phyloP scores from a whole-genome alignment of 2,888 invertebrate species.

The Lasioglossum morio region DNA sequence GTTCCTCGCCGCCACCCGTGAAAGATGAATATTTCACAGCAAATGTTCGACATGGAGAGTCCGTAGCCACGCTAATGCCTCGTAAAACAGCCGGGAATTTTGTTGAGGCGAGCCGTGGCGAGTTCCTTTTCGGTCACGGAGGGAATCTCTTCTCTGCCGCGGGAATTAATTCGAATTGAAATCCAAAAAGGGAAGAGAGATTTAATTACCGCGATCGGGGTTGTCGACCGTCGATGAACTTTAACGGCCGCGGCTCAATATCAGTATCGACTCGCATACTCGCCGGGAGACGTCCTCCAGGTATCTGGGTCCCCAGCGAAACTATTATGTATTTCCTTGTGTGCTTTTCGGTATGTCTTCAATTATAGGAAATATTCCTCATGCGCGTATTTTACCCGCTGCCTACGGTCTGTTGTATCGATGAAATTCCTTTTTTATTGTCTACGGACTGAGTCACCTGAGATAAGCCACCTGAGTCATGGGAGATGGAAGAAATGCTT shows the following conservation, averaged over 20 bases:
- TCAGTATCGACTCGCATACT: slow-evolving; percentile 22
- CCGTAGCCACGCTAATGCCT: slow-evolving; percentile 40
- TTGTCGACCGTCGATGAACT: slow-evolving; percentile 41
- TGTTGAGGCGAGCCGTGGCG: background rate
- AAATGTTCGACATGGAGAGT: slow-evolving; percentile 27
- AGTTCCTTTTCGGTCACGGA: slow-evolving; percentile 8
- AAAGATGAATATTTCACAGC: slow-evolving; percentile 47
- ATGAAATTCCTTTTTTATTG: background rate
- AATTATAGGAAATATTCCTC: slow-evolving; percentile 10
- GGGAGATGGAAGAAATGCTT: background rate
- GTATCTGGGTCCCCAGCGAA: background rate
- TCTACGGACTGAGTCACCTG: background rate
- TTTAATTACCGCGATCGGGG: slow-evolving; percentile 38
- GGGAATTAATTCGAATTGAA: slow-evolving; percentile 39
- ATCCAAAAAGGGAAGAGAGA: slow-evolving; percentile 14
- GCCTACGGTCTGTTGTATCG: background rate
- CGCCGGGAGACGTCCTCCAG: slow-evolving; percentile 3
- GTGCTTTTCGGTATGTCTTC: background rate
- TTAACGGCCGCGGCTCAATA: slow-evolving; percentile 16
- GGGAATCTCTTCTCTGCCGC: slow-evolving; percentile 6
- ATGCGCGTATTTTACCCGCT: background rate
- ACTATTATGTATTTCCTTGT: slow-evolving; percentile 9
- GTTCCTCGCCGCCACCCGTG: slow-evolving; percentile 14
- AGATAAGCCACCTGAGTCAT: background rate
- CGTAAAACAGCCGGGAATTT: slow-evolving; percentile 40